Conservation (phyloP, 2,888 invertebrate species). For the Cybosia mesomella region DNA sequence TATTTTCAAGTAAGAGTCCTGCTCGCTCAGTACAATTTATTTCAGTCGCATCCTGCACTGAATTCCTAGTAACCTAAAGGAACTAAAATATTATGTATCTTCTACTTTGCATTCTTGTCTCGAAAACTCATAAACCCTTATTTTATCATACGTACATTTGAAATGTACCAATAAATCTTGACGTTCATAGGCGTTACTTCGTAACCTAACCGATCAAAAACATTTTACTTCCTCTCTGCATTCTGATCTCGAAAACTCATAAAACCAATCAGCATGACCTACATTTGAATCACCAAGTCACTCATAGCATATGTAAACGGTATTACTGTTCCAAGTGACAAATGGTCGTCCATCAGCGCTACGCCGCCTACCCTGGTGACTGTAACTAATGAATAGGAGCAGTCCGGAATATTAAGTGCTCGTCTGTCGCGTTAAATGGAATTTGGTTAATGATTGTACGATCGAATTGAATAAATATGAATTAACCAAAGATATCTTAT, state of each 20-base stretch:
- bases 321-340: slow-evolving; percentile 19
- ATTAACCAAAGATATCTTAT: no score
- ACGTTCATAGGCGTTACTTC: background rate
- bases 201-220: background rate
- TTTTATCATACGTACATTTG: background rate
- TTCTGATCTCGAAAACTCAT: background rate
- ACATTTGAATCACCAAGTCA: background rate
- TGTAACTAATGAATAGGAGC: slow-evolving; percentile 27
- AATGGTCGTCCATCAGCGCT: slow-evolving; percentile 17
- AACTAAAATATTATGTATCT: no score
- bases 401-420: slow-evolving; percentile 23
- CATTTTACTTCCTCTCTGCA: no score
- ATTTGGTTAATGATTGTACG: slow-evolving; percentile 17
- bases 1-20: no score
- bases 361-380: slow-evolving; percentile 15
- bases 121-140: slow-evolving; percentile 2
- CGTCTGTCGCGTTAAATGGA: slow-evolving; percentile 20
- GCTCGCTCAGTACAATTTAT: no score
- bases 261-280: background rate
- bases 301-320: slow-evolving; percentile 15
- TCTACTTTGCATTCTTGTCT: background rate
- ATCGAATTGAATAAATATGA: slow-evolving; percentile 8
- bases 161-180: no score
- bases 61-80: no score
- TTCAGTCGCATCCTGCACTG: no score